Evolutionary conservation across 2,113 vertebrate genomes (phyloP).

Genomic region (Microcebus ravelobensis): DNA sequence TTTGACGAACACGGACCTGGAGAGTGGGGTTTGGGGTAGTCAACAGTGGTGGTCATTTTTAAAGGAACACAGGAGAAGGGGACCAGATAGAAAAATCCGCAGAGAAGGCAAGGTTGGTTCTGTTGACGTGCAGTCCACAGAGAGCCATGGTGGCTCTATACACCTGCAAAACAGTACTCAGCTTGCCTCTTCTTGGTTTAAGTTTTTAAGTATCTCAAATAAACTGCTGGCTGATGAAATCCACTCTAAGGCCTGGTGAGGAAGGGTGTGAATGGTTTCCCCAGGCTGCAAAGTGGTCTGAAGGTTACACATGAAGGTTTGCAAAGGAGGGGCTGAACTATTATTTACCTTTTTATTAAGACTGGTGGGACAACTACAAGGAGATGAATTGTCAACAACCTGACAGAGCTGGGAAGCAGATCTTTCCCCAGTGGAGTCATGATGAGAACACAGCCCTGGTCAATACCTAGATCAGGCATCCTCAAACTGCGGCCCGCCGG

Average conservation of each 20-base stretch:
- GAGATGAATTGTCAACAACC: background rate
- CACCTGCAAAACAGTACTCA: background rate
- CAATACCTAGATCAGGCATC: background rate
- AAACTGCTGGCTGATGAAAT: background rate
- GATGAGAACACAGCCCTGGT: background rate
- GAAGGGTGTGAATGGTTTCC: background rate
- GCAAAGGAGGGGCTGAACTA: background rate
- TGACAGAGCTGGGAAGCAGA: background rate
- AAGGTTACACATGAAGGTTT: background rate
- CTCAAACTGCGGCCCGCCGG: too few species aligned
- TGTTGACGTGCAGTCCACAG: fast-evolving
- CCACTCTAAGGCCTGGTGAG: background rate
- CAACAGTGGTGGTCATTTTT: background rate
- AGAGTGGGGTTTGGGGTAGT: background rate
- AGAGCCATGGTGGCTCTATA: background rate
- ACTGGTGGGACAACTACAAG: background rate
- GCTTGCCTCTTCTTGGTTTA: background rate
- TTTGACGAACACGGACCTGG: background rate
- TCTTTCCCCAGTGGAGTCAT: background rate
- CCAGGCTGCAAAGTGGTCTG: background rate
- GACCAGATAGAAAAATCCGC: background rate
- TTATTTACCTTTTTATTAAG: background rate
- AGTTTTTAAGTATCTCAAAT: background rate
- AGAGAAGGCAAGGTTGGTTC: background rate
- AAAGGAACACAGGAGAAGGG: background rate